These are phyloP conservation scores for Pimephales promelas DNA, from an alignment of 2,113 vertebrate genomes.

Conservation along the genomic window DNA sequence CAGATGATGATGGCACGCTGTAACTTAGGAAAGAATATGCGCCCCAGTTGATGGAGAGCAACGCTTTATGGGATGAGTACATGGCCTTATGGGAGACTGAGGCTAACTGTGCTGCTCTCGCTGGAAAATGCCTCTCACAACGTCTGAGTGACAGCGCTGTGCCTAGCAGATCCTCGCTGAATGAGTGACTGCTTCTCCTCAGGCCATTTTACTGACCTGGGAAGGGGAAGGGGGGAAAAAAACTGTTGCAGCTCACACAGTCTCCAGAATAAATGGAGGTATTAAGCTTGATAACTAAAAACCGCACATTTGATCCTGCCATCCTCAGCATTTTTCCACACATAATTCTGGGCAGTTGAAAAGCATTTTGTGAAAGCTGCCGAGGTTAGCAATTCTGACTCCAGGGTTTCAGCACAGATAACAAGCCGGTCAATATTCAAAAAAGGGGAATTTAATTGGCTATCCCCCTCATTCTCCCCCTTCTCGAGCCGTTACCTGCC, in stretches of 20 bases:
- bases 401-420: slow-evolving; percentile 51
- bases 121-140: slow-evolving; percentile 12
- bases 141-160: slow-evolving; percentile 13
- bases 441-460: slow-evolving; percentile 63
- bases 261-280: slow-evolving; percentile 55
- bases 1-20: slow-evolving; percentile 40
- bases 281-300: slow-evolving; percentile 59
- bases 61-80: slow-evolving; percentile 3
- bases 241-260: slow-evolving; percentile 42
- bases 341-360: slow-evolving; percentile 71
- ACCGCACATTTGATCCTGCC: slow-evolving; percentile 57
- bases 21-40: slow-evolving; percentile 20
- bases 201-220: slow-evolving; percentile 46
- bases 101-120: slow-evolving; percentile 11
- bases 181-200: slow-evolving; percentile 46
- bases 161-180: slow-evolving; percentile 25
- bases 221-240: slow-evolving; percentile 36
- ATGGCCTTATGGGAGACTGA: slow-evolving; percentile 29
- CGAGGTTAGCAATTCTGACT: slow-evolving; percentile 67
- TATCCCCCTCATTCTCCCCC: background rate
- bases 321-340: slow-evolving; percentile 68
- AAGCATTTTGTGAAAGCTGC: slow-evolving; percentile 69
- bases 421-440: slow-evolving; percentile 68
- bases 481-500: slow-evolving; percentile 48
- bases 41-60: slow-evolving; percentile 13